Base-by-base conservation (phyloP, 2,888 invertebrate species). In the Plebejus anna region DNA sequence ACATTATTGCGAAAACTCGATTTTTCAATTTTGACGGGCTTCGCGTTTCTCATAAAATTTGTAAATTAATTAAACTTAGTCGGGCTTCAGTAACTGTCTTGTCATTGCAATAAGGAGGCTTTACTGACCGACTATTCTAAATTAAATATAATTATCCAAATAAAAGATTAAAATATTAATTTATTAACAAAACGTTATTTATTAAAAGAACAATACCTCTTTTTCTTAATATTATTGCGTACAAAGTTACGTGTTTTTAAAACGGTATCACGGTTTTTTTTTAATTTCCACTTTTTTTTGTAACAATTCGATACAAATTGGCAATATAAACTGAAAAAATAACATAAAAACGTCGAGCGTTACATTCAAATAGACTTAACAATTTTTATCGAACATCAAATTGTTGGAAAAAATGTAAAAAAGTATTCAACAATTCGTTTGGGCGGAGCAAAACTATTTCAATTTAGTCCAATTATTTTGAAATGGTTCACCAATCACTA, bases 1-100 rank as follows among this genome's bases (percentile, higher is more conserved):
- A 55, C 16, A 5, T n/a, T n/a, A 71, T 70, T 9, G 22, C 11
- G 76, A 59, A 38, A 70, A 70, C 55, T 76, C 70, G 38, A 76
- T 32, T 70, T 70, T 42, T 66, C 22, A 71, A 70, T 76, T 72
- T 71, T 59, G 42, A 72, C 42, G 55, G 70, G 76, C 59, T 72
- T 42, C 76, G 59, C 28, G 71, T 76, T 72, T 83, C 82, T 83
- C 81, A 82, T 80, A 87, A 90, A 79, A 90, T 90, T 90, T 87
- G 88, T 90, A 91, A 93, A 91, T 90, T 90, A 92, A 92, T 93
- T 92, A 90, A 91, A 90, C 83, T 89, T 84, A 81, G 79, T 80
- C 80, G 80, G 84, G 80, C 83, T 84, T 81, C 71, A 81, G 79
- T 82, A 87, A 88, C 84, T 87, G 84, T 80, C 82, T 83, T 84